Evolutionary conservation across 2,113 vertebrate genomes (phyloP).

Genomic region (Platysternon megacephalum): DNA sequence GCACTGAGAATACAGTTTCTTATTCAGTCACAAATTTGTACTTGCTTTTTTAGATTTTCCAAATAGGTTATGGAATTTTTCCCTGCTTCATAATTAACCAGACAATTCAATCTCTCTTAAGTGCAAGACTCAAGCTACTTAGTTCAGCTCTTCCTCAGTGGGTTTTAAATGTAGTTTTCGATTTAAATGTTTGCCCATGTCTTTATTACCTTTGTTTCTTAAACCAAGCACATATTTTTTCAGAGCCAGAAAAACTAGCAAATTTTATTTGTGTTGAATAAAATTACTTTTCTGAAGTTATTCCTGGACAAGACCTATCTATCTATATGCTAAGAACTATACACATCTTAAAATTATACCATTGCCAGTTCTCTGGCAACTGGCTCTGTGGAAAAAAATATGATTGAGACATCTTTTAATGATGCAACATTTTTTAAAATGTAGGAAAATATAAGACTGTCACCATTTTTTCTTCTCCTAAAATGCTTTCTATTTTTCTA

Average conservation of each 20-base stretch:
- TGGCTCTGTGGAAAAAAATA: neutral
- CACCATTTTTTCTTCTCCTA: neutral
- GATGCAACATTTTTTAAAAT: neutral
- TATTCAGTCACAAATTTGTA: neutral
- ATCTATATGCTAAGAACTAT: neutral
- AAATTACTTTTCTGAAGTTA: neutral
- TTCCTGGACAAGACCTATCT: neutral
- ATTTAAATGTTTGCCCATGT: neutral
- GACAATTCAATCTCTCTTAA: neutral
- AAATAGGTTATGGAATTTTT: neutral
- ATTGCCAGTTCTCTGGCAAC: neutral
- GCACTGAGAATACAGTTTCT: neutral
- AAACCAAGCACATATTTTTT: neutral
- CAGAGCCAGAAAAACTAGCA: neutral
- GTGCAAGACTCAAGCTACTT: neutral
- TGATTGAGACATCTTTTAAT: neutral
- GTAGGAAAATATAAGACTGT: neutral
- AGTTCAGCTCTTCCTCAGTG: neutral
- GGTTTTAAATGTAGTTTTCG: neutral
- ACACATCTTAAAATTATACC: neutral
- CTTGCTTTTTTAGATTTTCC: neutral
- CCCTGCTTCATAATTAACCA: neutral
- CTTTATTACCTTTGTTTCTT: neutral
- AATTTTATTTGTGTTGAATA: neutral
- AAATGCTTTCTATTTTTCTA: neutral